A percentile compares a stretch with the other conserved stretches of the same genome.
Conservation (phyloP, 2,888 invertebrate genomes). For the Drosophila parthenogenetica region DNA sequence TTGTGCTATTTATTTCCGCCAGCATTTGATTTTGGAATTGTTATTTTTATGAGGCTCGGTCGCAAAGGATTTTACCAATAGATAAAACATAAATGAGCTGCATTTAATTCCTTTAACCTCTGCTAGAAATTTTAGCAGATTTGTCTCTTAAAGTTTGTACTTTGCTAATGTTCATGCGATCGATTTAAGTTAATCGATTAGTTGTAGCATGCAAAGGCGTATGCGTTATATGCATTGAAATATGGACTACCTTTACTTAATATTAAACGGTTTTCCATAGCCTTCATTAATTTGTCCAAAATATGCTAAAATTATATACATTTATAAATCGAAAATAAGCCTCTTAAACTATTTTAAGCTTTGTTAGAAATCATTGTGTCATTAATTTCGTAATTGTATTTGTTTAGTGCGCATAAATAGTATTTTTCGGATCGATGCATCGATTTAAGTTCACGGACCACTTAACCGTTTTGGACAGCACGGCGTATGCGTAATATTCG, state of each 20-base stretch:
- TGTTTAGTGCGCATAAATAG: background rate
- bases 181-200: background rate
- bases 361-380: background rate
- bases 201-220: too few species aligned
- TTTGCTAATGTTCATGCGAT: background rate
- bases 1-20: conserved; percentile 71
- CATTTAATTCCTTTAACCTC: conserved; percentile 22
- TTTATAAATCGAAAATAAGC: background rate
- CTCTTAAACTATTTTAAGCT: background rate
- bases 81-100: conserved; percentile 60
- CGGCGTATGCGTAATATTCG: conserved; percentile 65
- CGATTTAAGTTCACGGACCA: conserved; percentile 30
- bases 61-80: conserved; percentile 37
- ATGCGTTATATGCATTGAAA: too few species aligned
- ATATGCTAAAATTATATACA: too few species aligned
- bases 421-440: conserved; percentile 49
- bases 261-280: too few species aligned
- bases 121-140: too few species aligned
- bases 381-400: conserved; percentile 33
- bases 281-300: too few species aligned
- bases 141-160: too few species aligned
- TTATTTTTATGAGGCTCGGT: conserved; percentile 60
- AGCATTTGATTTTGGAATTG: conserved; percentile 74
- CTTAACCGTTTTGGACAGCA: conserved; percentile 28
- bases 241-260: too few species aligned